Base-by-base conservation (phyloP, 2,113 vertebrate genomes). In the Ellobius talpinus region DNA sequence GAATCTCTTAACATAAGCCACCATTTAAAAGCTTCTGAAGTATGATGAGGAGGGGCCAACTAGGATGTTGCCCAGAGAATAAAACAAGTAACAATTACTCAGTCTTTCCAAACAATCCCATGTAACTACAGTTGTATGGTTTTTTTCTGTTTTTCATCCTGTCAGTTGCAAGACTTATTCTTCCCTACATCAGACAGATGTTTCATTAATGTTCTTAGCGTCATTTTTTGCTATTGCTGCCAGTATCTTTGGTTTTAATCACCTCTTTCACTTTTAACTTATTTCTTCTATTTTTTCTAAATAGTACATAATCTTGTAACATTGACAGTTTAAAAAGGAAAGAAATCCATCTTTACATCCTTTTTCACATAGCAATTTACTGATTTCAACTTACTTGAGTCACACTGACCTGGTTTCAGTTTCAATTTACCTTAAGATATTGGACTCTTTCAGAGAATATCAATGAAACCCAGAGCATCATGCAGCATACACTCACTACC, bases 281-380 rank as follows among this genome's bases (percentile, higher is more conserved):
- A 63, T 77, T 61, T 19, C 31, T 73, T 93, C 73, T 78, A 91
- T 39, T 86, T 92, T 39, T 93, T 78, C 31, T 94, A 47, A 73
- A 31, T 24, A 65, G 5, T 11, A 58, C 23, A 29, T 66, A 85
- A 58, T 61, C 26, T 33, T 77, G 5, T 72, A 81, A 66, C 21
- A 50, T 2, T 70, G 31, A 47, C 66, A 63, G 13, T 61, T 72
- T 86, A 19, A 45, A 58, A 92, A 77, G 77, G 16, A 33, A 73
- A 61, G 4, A 79, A 65, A 16, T 63, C 6, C 5, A 39, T 31
- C 77, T 85, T 61, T 79, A 2, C 82, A 39, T 88, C 79, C 84
- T 91, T 91, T 61, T 92, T 52, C 45, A 81, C 47, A 36, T 26
- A 33, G 14, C 52, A 12, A 33, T 52, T 86, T 31, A 52, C 68